Base-by-base conservation (phyloP, 2,113 vertebrate species). In the Hippolais icterina region DNA sequence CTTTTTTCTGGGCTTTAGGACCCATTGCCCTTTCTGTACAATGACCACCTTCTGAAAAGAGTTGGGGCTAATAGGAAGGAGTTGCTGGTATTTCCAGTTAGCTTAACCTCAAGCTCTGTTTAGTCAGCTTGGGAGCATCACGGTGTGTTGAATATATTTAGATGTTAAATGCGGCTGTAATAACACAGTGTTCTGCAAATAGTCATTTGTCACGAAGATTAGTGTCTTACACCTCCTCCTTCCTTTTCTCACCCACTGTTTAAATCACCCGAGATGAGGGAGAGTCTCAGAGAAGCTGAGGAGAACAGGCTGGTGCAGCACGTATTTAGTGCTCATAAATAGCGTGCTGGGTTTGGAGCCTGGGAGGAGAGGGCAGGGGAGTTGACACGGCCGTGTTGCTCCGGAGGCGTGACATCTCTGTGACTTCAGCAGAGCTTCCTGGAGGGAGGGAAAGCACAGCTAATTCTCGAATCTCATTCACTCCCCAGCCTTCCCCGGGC, bases 151-250 rank as follows among this genome's bases (percentile, higher is more conserved):
- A 87, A 49, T 68, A 52, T 68, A 80, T 87, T 90, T 89, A 86
- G 87, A 83, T 95, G 87, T 90, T 96, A 93, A 88, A 60, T 42
- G 69, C 0, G n/a, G 52, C 89, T 95, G 71, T 72, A 96, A 86
- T 96, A 92, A 84, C 94, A 70, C 76, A 84, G 77, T 78, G 79
- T 81, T 90, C 88, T 93, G 86, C 92, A 93, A 86, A 88, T 66
- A 96, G 92, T 92, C 83, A 53, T 96, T 94, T 95, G 92, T 95
- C 93, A 94, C 77, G 64, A 92, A 90, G 96, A 90, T 94, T 93
- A 96, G 90, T 86, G 96, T 97, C 92, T 97, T 95, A 94, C 96
- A 97, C 96, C 93, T 96, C 93, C 95, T 90, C 90, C 92, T 97
- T 97, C 88, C 88, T 93, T 97, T 95, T 94, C 86, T 93, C 90